Evolutionary conservation across 2,888 invertebrate genomes (phyloP), one percentile per base, ranked within the genome.

Genomic region (Chloromyia formosa): DNA sequence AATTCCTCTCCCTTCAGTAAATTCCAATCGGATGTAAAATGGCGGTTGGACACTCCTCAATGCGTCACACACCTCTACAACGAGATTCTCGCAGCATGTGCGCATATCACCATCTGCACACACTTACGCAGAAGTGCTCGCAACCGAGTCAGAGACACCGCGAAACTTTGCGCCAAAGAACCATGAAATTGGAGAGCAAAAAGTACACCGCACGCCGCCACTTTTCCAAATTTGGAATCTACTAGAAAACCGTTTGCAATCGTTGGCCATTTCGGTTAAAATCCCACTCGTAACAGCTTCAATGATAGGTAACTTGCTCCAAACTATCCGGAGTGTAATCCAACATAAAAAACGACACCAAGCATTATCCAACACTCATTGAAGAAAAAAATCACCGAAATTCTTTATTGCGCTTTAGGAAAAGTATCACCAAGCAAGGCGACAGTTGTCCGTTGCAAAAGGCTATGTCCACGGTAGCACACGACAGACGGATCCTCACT

Each of bases 31-130:
- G 12, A 64, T 86, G 87, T 75, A 88, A 87, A 88, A 87, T 88
- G 87, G 87, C 87, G 87, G 84, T 84, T 80, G 82, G 88, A 86
- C 89, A 88, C 89, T 89, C 88, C 88, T 87, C 86, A 81, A 88
- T 88, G 88, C 89, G 88, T 89, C 88, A 88, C 87, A 87, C 60
- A 73, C 60, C 22, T 73, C 49, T 73, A 73, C 61, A 61, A 45
- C 16, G 10, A 35, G 40, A 53, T 40, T 22, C 7, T 12, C 27
- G 7, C 2, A 4, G 27, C 27, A 7, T 62, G 62, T 54, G 64
- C 62, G 35, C 64, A 62, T 35, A 35, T 35, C 27, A n/a, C n/a
- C n/a, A 35, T 35, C 22, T 27, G 35, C 73, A 35, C 73, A 68
- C 62, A 62, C 20, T 10, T 14, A 42, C 18, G 54, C 54, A 66